phyloP scores from a whole-genome alignment of 2,888 invertebrate species.

The Phorcus lineatus region DNA sequence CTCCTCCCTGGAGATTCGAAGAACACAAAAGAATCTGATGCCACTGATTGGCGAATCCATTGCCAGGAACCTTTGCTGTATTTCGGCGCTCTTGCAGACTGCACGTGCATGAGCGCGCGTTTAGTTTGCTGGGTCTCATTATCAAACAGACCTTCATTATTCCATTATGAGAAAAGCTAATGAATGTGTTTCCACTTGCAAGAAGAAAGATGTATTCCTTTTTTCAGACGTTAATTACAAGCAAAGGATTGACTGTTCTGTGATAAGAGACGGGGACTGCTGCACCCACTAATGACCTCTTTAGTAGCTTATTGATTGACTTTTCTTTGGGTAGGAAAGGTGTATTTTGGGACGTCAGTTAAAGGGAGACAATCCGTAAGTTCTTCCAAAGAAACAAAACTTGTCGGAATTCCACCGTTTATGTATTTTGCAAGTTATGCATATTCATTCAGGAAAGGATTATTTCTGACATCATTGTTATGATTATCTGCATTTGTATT shows the following conservation, averaged over 20 bases:
- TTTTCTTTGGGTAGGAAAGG: background rate
- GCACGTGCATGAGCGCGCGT: background rate
- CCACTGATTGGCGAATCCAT: background rate
- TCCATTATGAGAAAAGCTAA: constrained; percentile 1
- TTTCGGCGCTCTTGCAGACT: background rate
- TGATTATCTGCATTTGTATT: no score
- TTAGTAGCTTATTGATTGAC: background rate
- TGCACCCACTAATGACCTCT: background rate
- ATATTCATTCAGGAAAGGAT: no score
- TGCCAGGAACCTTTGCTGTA: background rate
- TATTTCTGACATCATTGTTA: no score
- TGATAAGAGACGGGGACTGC: background rate
- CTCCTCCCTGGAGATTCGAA: background rate
- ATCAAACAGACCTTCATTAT: background rate
- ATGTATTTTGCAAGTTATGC: no score
- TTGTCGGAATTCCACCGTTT: no score
- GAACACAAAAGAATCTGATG: background rate
- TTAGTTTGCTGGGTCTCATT: background rate
- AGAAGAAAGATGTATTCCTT: constrained; percentile 6
- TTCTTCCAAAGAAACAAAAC: no score
- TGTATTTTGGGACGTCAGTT: no score
- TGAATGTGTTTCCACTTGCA: constrained; percentile 10
- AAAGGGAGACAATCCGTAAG: no score
- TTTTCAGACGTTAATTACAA: constrained; percentile 4
- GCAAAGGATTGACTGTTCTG: background rate